These are phyloP conservation scores for Seriola dumerili DNA, from an alignment of 2,113 vertebrate species.

Conservation along the genomic window DNA sequence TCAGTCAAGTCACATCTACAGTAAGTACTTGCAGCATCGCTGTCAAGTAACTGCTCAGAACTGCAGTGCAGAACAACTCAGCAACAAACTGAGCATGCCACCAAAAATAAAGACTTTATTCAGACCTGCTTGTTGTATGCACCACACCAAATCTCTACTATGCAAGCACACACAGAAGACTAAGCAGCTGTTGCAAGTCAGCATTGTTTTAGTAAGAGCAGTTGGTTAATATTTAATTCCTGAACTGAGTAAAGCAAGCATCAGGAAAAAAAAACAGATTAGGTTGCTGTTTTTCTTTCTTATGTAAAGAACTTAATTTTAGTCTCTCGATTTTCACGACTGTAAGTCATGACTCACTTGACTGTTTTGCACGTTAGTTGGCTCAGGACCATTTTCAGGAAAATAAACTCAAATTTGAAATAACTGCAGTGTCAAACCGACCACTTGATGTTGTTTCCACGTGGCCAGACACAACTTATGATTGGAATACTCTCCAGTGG, in stretches of 20 bases:
- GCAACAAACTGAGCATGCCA: background rate
- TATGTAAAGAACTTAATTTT: background rate
- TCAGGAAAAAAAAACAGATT: slow-evolving; percentile 2
- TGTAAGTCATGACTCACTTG: background rate
- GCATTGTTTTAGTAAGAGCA: slow-evolving; percentile 41
- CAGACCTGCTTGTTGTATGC: background rate
- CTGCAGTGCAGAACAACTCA: background rate
- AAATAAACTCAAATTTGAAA: background rate
- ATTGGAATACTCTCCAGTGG: slow-evolving; percentile 17
- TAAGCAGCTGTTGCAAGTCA: slow-evolving; percentile 35
- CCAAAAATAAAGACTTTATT: background rate
- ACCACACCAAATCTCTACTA: background rate
- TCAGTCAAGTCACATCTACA: background rate
- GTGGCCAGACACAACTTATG: background rate
- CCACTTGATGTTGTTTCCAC: slow-evolving; percentile 7
- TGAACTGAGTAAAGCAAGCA: slow-evolving; percentile 4
- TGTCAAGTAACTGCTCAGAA: background rate
- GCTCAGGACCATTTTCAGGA: background rate
- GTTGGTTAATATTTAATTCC: slow-evolving; percentile 51
- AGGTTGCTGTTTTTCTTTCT: slow-evolving; percentile 2
- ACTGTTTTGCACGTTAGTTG: background rate
- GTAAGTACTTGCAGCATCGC: background rate
- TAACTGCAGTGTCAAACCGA: background rate
- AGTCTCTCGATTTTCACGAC: background rate
- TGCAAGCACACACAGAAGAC: slow-evolving; percentile 4